phyloP scores from a whole-genome alignment of 2,888 invertebrate genomes.

The Spodoptera littoralis region DNA sequence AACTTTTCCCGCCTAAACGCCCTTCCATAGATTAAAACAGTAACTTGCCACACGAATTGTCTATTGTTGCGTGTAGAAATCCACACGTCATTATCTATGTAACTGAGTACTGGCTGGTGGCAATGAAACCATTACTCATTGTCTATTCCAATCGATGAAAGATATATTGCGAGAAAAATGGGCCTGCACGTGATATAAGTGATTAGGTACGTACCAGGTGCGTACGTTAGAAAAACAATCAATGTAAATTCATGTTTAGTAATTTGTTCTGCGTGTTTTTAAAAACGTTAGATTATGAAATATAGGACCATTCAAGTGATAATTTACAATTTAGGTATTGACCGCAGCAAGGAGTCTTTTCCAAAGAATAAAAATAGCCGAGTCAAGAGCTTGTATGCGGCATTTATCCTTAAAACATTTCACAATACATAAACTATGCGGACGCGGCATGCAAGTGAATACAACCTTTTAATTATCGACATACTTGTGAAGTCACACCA shows the following conservation, averaged over 20 bases:
- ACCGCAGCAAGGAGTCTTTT: no score
- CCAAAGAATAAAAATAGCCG: no score
- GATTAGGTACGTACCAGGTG: not conserved
- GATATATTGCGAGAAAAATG: conserved; percentile 24
- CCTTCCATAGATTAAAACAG: conserved; percentile 5
- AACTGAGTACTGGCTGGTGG: conserved; percentile 17
- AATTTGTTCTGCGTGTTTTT: not conserved
- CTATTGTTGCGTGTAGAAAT: conserved; percentile 34
- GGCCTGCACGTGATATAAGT: not conserved
- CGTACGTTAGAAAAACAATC: not conserved
- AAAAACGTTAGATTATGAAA: not conserved
- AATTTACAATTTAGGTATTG: no score
- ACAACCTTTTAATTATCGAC: not conserved
- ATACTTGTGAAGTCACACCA: conserved; percentile 8
- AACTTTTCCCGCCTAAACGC: not conserved
- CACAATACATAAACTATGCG: not conserved
- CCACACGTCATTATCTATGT: conserved; percentile 34
- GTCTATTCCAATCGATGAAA: conserved; percentile 37
- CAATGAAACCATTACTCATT: conserved; percentile 37
- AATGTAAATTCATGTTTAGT: no score
- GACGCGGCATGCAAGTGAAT: not conserved
- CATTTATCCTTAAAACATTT: not conserved
- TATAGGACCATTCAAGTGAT: no score
- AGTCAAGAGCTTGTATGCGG: no score
- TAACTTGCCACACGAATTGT: conserved; percentile 8